Evolutionary conservation across 2,797 vertebrate genomes (phyloP), one percentile per base, ranked within the genome.

Genomic region (Enteromius treurensis): DNA sequence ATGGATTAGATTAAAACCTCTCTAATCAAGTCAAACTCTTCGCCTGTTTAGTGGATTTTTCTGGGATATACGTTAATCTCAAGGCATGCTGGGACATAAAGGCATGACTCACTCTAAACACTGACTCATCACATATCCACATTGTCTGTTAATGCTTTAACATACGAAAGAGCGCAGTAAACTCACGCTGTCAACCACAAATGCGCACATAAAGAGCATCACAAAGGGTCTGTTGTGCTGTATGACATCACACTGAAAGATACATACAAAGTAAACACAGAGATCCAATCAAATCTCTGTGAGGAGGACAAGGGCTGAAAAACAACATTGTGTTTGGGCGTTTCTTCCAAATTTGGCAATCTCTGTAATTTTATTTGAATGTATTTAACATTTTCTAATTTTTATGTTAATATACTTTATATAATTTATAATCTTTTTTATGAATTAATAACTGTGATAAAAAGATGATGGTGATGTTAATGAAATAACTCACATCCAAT

Each of bases 21-120:
- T 81, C 26, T 42, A 73, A 81, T 81, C 69, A 64, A 64, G 69
- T 73, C 55, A 51, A 81, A 64, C 42, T 49, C 29, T 82, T 82
- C 4, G 4, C 65, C 45, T 40, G 6, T 76, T 65, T 42, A 67
- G 32, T 67, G 32, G 47, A 62, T 62, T 80, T 80, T 71, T 40
- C 49, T 70, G 21, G 32, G 34, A 80, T 80, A 47, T 45, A 80
- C 13, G 42, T 5, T 80, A 71, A 73, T 73, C 79, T 53, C 23
- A 62, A 62, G 42, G 53, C 67, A 70, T 70, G 79, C 68, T 80
- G 40, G 68, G 53, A 65, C 42, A 49, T 64, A 73, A 81, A 23
- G 4, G 5, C 55, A 49, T 74, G 69, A 80, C 51, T 70, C 34
- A 71, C 19, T 79, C 45, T 67, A 79, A 65, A 79, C 62, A 79